phyloP scores from a whole-genome alignment of 2,113 vertebrate genomes.

The Onychorhynchus coronatus region DNA sequence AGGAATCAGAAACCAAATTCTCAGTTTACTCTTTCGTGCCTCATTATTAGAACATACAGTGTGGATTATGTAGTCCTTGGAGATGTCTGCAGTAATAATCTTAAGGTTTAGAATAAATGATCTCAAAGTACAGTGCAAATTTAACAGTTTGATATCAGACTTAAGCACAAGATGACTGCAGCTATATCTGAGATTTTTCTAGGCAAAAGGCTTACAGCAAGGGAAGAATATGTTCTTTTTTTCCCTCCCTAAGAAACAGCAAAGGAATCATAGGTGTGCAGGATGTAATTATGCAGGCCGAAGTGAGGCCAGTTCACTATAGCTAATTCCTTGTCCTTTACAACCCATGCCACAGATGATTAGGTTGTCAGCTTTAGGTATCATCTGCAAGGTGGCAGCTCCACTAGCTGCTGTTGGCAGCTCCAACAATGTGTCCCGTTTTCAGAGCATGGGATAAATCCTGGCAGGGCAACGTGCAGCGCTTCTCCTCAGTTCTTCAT shows the following conservation, averaged over 20 bases:
- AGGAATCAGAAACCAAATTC: neutral
- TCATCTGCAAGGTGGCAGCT: neutral
- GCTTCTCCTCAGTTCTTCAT: neutral
- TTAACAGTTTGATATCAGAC: neutral
- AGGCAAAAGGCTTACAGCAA: neutral
- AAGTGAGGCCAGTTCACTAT: constrained; percentile 40
- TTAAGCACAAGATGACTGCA: neutral
- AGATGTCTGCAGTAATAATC: neutral
- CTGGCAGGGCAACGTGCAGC: neutral
- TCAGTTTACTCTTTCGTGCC: neutral
- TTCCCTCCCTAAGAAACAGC: neutral
- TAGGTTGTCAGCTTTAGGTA: neutral
- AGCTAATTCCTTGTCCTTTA: constrained; percentile 23
- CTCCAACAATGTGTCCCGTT: neutral
- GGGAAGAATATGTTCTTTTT: neutral
- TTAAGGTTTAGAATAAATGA: neutral
- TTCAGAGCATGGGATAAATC: neutral
- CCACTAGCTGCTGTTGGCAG: no score
- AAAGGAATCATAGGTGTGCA: neutral
- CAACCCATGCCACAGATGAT: constrained; percentile 1
- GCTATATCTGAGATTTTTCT: neutral
- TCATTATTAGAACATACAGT: neutral
- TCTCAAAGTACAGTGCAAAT: constrained; percentile 23
- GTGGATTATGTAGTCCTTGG: neutral
- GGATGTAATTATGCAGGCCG: constrained; percentile 14